Evolutionary conservation across 2,797 vertebrate species (phyloP).

Genomic region (Mus spretus): DNA sequence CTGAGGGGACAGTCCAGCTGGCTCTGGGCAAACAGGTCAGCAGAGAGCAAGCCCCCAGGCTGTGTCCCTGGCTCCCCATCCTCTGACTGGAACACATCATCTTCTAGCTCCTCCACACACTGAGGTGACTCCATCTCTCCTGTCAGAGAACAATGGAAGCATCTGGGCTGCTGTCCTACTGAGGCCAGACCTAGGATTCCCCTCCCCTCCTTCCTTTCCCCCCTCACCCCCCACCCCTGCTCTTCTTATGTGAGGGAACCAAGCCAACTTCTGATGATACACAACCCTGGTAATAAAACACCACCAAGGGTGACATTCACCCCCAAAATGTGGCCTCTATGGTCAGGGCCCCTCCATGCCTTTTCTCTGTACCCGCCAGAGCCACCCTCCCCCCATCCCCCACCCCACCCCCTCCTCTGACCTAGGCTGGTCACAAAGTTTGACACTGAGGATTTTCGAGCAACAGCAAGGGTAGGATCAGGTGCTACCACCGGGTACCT

Average conservation of each 20-base stretch:
- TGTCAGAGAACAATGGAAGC: conserved; percentile 82
- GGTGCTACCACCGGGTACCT: conserved; percentile 35
- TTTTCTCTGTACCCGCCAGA: not conserved
- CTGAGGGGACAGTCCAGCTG: conserved; percentile 90
- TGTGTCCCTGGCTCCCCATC: conserved; percentile 89
- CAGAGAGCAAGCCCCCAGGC: conserved; percentile 89
- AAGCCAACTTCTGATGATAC: not conserved
- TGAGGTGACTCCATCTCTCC: conserved; percentile 89
- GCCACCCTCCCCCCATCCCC: not conserved
- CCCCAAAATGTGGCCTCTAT: not conserved
- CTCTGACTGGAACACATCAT: conserved; percentile 92
- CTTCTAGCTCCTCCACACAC: conserved; percentile 91
- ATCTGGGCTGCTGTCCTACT: conserved; percentile 70
- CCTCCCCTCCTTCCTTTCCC: not conserved
- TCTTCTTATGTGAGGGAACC: conserved; percentile 6
- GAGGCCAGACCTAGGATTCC: conserved; percentile 49
- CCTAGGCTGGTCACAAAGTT: conserved; percentile 18
- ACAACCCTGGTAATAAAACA: not conserved
- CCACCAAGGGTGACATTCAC: not conserved
- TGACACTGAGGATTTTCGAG: conserved; percentile 39
- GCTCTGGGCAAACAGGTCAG: conserved; percentile 90
- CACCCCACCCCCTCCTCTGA: conserved; percentile 1
- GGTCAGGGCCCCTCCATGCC: not conserved
- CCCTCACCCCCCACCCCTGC: too few species aligned
- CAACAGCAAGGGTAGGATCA: not conserved